A percentile compares a stretch with the other conserved stretches of the same genome.
Evolutionary conservation across 2,113 vertebrate species (phyloP).

Genomic region (Bos indicus): DNA sequence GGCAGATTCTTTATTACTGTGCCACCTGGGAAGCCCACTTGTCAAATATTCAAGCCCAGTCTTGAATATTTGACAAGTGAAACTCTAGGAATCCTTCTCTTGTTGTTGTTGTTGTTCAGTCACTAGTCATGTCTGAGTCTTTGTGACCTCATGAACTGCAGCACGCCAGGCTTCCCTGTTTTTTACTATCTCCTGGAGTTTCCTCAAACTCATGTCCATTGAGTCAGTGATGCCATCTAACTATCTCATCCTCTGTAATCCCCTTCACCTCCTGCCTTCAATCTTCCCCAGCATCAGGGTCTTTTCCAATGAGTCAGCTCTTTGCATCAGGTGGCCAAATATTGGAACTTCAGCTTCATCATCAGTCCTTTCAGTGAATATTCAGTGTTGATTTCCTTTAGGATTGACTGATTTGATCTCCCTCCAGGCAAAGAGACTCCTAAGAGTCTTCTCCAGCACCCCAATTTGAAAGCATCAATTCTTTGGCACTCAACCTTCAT

Average conservation of each 20-base stretch:
- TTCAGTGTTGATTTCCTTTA: not conserved
- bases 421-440: not conserved
- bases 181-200: not conserved
- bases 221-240: not conserved
- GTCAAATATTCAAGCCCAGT: not conserved
- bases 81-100: not conserved
- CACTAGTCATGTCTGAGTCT: not conserved
- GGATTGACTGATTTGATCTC: not conserved
- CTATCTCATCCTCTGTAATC: not conserved
- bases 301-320: not conserved
- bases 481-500: not conserved
- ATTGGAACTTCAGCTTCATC: not conserved
- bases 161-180: not conserved
- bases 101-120: not conserved
- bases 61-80: not conserved
- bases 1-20: not conserved
- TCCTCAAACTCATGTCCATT: not conserved
- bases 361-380: not conserved
- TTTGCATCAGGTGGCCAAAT: not conserved
- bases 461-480: not conserved
- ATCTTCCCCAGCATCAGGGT: not conserved
- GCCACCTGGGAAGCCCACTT: not conserved
- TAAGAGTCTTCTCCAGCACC: not conserved
- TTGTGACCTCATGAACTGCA: not conserved
- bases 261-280: not conserved